Conservation (phyloP, 2,888 invertebrate genomes). For the Andrena haemorrhoa region DNA sequence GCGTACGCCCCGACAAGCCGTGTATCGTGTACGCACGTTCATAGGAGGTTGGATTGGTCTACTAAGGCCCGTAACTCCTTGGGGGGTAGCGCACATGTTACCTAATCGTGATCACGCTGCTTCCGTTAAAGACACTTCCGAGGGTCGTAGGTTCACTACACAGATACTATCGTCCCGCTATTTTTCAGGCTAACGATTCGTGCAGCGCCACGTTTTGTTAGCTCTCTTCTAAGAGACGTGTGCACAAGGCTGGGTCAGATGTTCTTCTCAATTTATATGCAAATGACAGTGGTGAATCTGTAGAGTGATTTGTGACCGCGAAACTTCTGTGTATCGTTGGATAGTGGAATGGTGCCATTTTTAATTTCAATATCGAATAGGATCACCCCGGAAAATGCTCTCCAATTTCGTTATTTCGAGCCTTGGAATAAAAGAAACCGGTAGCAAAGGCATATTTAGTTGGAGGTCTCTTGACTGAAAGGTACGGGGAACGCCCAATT, state of each 20-base stretch:
- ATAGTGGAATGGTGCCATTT: no score
- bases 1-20: slow-evolving; percentile 40
- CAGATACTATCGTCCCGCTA: background rate
- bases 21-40: slow-evolving; percentile 63
- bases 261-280: background rate
- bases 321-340: no score
- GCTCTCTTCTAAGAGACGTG: background rate
- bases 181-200: background rate
- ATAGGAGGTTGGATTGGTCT: slow-evolving; percentile 64
- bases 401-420: no score
- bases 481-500: no score
- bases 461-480: no score
- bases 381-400: no score
- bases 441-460: no score
- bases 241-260: no score
- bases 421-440: no score
- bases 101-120: slow-evolving; percentile 71
- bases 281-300: no score
- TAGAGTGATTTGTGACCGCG: no score
- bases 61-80: slow-evolving; percentile 69
- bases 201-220: background rate
- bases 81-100: slow-evolving; percentile 73
- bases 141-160: slow-evolving; percentile 8
- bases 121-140: slow-evolving; percentile 32
- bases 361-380: no score